A percentile compares a stretch with the other conserved stretches of the same genome.
Conservation (phyloP, 2,888 invertebrate species). For the Tuberolachnus salignus region DNA sequence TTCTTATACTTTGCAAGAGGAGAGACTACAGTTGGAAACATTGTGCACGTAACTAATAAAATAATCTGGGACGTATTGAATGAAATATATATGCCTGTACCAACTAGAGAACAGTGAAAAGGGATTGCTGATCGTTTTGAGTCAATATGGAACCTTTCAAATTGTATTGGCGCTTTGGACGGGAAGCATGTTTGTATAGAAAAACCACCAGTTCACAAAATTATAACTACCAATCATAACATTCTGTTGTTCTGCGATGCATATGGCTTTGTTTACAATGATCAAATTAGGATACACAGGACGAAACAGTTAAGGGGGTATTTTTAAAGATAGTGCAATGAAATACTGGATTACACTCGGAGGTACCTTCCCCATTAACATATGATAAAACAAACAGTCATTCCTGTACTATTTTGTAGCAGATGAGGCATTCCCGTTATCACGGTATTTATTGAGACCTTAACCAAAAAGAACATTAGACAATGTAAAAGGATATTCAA, state of each 20-base stretch:
- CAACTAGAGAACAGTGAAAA: constrained; percentile 59
- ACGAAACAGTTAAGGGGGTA: constrained; percentile 5
- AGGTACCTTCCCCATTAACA: constrained; percentile 47
- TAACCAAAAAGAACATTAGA: constrained; percentile 12
- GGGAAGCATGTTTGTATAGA: constrained; percentile 60
- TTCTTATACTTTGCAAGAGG: constrained; percentile 59
- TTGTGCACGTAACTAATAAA: constrained; percentile 59
- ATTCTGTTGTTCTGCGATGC: constrained; percentile 11
- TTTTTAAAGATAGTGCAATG: constrained; percentile 53
- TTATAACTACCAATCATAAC: constrained; percentile 58
- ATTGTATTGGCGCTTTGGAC: constrained; percentile 60
- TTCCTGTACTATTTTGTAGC: constrained; percentile 39
- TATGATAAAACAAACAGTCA: constrained; percentile 54
- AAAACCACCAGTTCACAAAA: constrained; percentile 59
- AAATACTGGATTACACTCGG: constrained; percentile 57
- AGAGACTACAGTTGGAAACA: constrained; percentile 58
- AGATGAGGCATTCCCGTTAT: constrained; percentile 44
- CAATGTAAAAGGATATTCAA: constrained; percentile 38
- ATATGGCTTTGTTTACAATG: constrained; percentile 1
- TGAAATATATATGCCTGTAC: constrained; percentile 58
- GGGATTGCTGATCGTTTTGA: constrained; percentile 59
- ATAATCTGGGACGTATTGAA: constrained; percentile 58
- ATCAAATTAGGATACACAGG: background rate
- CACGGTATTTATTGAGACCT: background rate
- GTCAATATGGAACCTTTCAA: constrained; percentile 60